Evolutionary conservation across 1,140 invertebrate species (phyloP).

Genomic region (Trichonephila clavipes): DNA sequence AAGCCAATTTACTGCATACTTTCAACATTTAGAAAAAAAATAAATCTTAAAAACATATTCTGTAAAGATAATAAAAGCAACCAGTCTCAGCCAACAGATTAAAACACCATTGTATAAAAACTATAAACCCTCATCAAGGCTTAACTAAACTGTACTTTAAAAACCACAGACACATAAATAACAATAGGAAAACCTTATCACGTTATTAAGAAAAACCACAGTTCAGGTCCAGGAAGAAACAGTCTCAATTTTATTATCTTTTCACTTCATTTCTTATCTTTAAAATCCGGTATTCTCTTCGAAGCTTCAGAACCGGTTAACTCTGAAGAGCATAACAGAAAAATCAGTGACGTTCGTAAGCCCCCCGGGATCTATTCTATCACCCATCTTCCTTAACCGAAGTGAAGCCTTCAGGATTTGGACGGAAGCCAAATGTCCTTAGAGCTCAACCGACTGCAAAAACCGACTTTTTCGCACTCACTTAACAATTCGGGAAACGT

Average conservation of each 20-base stretch:
- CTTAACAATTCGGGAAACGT: neutral
- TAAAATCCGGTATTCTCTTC: neutral
- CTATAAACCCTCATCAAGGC: too few species aligned
- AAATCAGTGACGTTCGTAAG: constrained; percentile 10
- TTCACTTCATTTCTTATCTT: neutral
- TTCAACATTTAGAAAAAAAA: too few species aligned
- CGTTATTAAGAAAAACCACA: neutral
- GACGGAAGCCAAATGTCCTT: neutral
- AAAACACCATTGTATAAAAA: too few species aligned
- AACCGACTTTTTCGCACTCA: neutral
- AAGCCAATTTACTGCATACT: too few species aligned
- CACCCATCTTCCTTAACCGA: neutral
- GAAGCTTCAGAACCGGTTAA: neutral
- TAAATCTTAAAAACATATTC: too few species aligned
- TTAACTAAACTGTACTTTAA: neutral
- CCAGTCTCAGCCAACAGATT: too few species aligned
- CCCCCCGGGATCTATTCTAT: neutral
- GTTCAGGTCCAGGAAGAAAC: neutral
- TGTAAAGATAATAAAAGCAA: too few species aligned
- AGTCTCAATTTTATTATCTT: neutral
- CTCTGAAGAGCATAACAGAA: neutral
- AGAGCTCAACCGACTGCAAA: neutral
- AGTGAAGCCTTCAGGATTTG: constrained; percentile 20
- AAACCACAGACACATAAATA: neutral
- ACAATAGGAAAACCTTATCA: neutral